Base-by-base conservation (phyloP, 1,140 invertebrate species). In the Notospermus geniculatus region DNA sequence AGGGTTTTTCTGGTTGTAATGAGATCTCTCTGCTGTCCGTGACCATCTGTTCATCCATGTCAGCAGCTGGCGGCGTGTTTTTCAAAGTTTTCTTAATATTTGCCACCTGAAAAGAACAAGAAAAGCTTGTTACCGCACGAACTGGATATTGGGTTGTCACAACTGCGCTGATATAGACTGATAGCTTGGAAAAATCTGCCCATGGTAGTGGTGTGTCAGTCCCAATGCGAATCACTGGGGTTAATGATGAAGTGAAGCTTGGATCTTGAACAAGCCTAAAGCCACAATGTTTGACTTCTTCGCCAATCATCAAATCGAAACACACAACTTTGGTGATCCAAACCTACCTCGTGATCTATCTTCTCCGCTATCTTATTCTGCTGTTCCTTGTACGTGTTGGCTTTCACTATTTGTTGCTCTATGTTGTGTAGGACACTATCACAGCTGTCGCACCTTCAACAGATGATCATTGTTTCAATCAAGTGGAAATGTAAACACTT, bases 381-480 rank as follows among this genome's bases (percentile, higher is more conserved):
- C 66, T 86, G 86, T 62, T 91, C 88, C 76, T 96, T 97, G 64
- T 92, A 89, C 29, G 82, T 71, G 80, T 97, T 97, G 0, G 95
- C 94, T 66, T 88, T 83, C 52, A 87, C 85, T 68, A 97, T 93
- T 84, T 97, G 93, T 54, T 87, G 85, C 74, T 97, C 93, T 19
- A 98, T 91, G 69, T 91, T 92, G 36, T 85, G 86, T 45, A 96
- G 84, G 27, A 97, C 91, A 27, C 87, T 86, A 72, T 96, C 92
- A 79, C 94, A 98, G 4, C 92, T 90, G 65, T 91, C 87, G 77
- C 92, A 93, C 81, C 81, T 83, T 62, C 13, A 72, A 59, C 55
- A 22, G 60, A 63, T 54, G 29, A 54, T 2, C 2, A 7, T 17
- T 25, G n/a, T 23, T 23, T 32, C 46, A n/a, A 4, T 55, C n/a